Conservation (phyloP, 2,113 vertebrate genomes). For the Raja brachyura region DNA sequence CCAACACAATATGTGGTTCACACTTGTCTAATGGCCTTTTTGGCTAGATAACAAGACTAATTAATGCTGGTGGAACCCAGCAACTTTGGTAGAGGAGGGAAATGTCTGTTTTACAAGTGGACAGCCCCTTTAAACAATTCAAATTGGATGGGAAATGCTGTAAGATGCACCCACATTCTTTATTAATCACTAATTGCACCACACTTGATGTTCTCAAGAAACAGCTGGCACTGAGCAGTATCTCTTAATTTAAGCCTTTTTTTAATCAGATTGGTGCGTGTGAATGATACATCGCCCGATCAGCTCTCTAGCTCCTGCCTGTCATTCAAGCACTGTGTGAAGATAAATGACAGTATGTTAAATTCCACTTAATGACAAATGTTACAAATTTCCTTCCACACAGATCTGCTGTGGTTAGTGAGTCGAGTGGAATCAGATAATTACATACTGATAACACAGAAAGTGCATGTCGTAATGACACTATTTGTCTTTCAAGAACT, state of each 20-base stretch:
- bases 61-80: background rate
- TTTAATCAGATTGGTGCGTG: constrained; percentile 40
- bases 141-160: background rate
- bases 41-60: background rate
- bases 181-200: background rate
- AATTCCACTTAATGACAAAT: constrained; percentile 71
- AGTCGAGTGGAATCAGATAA: constrained; percentile 63
- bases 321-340: constrained; percentile 48
- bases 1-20: background rate
- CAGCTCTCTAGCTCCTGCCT: constrained; percentile 42
- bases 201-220: background rate
- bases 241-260: background rate
- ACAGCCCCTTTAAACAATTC: background rate
- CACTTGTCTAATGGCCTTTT: background rate
- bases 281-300: constrained; percentile 43
- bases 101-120: background rate
- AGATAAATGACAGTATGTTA: constrained; percentile 60
- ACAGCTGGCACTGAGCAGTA: background rate
- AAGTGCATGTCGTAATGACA: constrained; percentile 61
- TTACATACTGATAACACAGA: constrained; percentile 60
- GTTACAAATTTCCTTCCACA: constrained; percentile 65
- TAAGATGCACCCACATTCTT: background rate
- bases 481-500: constrained; percentile 51
- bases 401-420: constrained; percentile 65
- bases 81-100: background rate